phyloP scores from a whole-genome alignment of 2,888 invertebrate genomes.

The Parnassius smintheus region DNA sequence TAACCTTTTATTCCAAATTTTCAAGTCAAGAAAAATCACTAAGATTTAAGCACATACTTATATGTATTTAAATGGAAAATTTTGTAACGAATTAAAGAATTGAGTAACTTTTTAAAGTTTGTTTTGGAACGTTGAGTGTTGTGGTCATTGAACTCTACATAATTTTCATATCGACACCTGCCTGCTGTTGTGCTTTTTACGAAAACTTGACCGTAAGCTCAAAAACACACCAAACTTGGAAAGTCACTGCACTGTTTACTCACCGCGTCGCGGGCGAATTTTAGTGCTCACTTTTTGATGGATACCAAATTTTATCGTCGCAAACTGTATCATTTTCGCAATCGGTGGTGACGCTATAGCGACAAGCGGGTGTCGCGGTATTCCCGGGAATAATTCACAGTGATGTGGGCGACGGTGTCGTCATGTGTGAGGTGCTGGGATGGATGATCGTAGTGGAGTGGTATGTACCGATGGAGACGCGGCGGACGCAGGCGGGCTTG shows the following conservation, averaged over 20 bases:
- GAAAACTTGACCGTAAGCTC: conserved; percentile 12
- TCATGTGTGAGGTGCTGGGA: conserved; percentile 52
- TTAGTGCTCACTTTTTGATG: conserved; percentile 79
- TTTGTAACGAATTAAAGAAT: too few relatives aligned
- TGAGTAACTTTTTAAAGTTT: conserved; percentile 6
- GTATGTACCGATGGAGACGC: conserved; percentile 80
- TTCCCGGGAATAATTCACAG: conserved; percentile 31
- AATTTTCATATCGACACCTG: conserved; percentile 23
- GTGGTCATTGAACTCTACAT: conserved; percentile 31
- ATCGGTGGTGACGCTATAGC: conserved; percentile 34
- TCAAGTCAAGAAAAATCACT: too few relatives aligned
- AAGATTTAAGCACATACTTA: too few relatives aligned
- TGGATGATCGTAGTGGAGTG: conserved; percentile 36
- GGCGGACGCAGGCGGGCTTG: conserved; percentile 79
- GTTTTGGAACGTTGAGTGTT: conserved; percentile 19
- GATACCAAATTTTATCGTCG: conserved; percentile 84
- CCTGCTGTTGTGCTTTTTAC: conserved; percentile 17
- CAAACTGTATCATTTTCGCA: conserved; percentile 82
- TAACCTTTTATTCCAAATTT: too few relatives aligned
- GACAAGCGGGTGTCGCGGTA: conserved; percentile 35
- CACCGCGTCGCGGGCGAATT: conserved; percentile 71
- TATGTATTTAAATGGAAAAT: too few relatives aligned
- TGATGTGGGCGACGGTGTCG: conserved; percentile 40
- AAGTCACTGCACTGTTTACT: conserved; percentile 77
- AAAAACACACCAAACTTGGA: conserved; percentile 25